Percentiles rank a stretch among this genome's conserved stretches.
Evolutionary conservation across 2,113 vertebrate genomes (phyloP).

Genomic region (Pangasianodon gigas): DNA sequence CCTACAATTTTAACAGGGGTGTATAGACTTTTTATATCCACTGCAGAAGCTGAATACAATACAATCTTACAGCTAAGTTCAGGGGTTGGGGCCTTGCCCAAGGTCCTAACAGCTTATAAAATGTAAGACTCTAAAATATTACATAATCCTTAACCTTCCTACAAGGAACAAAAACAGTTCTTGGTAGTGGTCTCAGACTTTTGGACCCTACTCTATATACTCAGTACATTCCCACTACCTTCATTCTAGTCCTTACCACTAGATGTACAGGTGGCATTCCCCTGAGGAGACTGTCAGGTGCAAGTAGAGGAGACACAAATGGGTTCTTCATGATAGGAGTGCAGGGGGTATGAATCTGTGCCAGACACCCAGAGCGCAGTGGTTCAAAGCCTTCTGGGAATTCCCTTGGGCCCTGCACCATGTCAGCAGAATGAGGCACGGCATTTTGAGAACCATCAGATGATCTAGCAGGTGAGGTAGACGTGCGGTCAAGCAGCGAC

Average conservation of each 20-base stretch:
- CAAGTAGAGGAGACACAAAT: constrained; percentile 79
- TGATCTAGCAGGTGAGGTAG: constrained; percentile 11
- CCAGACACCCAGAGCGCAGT: constrained; percentile 68
- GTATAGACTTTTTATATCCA: background rate
- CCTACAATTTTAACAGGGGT: background rate
- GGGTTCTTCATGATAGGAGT: constrained; percentile 81
- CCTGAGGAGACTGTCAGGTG: constrained; percentile 67
- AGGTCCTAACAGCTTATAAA: background rate
- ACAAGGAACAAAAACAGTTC: background rate
- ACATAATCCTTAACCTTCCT: background rate
- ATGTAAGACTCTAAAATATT: background rate
- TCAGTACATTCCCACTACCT: background rate
- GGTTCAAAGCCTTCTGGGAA: constrained; percentile 83
- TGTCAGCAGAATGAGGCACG: background rate
- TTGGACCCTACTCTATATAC: background rate
- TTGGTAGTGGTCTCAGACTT: background rate
- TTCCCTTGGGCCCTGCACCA: background rate
- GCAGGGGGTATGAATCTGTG: constrained; percentile 64
- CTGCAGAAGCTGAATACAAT: background rate
- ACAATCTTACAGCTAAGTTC: background rate
- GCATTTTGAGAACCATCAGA: background rate
- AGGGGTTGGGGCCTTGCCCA: background rate
- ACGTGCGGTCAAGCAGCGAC: constrained; percentile 71
- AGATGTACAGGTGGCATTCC: constrained; percentile 75
- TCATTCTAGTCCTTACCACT: constrained; percentile 69